These are phyloP conservation scores for Drosophila punjabiensis DNA, from an alignment of 1,140 invertebrate genomes.

Conservation along the genomic window DNA sequence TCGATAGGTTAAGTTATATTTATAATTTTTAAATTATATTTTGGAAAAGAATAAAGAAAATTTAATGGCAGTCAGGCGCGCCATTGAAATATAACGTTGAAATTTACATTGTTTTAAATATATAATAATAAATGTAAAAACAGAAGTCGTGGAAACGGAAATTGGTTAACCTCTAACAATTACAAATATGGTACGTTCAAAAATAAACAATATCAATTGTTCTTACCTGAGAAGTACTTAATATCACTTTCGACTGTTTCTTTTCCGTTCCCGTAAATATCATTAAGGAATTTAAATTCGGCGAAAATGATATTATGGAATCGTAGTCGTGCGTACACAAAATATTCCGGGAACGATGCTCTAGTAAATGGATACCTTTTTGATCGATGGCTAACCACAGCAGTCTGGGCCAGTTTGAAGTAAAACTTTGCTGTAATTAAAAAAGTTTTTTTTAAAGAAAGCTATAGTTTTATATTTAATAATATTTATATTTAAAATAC, in stretches of 20 bases:
- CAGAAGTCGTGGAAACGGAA: too few relatives aligned
- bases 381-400: constrained; percentile 97
- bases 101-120: too few relatives aligned
- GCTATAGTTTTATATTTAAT: too few relatives aligned
- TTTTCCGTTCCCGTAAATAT: constrained; percentile 94
- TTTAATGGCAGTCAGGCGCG: too few relatives aligned
- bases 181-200: background rate
- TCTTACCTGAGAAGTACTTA: constrained; percentile 93
- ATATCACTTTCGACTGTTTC: constrained; percentile 96
- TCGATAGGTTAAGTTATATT: too few relatives aligned
- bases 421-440: constrained; percentile 92
- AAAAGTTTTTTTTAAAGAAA: background rate
- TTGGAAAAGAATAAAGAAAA: too few relatives aligned
- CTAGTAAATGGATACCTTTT: constrained; percentile 95
- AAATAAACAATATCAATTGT: background rate
- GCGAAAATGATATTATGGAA: constrained; percentile 94
- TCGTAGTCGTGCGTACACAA: constrained; percentile 96
- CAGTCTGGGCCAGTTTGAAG: constrained; percentile 96
- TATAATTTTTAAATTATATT: too few relatives aligned
- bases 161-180: too few relatives aligned
- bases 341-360: constrained; percentile 94
- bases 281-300: constrained; percentile 95
- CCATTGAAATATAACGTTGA: too few relatives aligned
- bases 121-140: too few relatives aligned
- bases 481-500: too few relatives aligned